Conservation (phyloP, 2,797 vertebrate genomes). For the Neosilurus hyrtlii region DNA sequence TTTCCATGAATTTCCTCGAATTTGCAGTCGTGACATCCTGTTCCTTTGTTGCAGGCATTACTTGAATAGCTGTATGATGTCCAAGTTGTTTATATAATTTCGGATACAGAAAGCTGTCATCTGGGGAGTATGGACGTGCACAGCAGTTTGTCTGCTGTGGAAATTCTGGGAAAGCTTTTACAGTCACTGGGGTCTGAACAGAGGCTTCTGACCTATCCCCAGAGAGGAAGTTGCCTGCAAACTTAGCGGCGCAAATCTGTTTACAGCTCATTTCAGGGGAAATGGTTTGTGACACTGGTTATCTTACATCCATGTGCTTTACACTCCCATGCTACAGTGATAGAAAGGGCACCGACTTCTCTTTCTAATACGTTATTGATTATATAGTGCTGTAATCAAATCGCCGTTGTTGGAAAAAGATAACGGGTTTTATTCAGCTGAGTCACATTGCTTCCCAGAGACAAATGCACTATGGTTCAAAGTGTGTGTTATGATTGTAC, state of each 20-base stretch:
- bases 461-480: neutral
- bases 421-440: slow-evolving; percentile 4
- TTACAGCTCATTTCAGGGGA: slow-evolving; percentile 36
- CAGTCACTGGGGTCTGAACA: slow-evolving; percentile 51
- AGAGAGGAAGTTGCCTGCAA: slow-evolving; percentile 65
- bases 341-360: neutral
- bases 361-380: neutral
- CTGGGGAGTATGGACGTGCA: slow-evolving; percentile 54
- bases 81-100: slow-evolving; percentile 16
- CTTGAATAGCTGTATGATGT: neutral
- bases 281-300: slow-evolving; percentile 23
- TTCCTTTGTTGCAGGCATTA: slow-evolving; percentile 6
- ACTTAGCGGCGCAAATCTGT: slow-evolving; percentile 57
- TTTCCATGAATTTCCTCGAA: neutral
- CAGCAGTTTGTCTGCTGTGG: slow-evolving; percentile 54
- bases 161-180: slow-evolving; percentile 66
- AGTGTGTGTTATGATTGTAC: neutral
- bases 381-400: neutral
- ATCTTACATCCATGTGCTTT: slow-evolving; percentile 17
- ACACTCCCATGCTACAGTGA: neutral
- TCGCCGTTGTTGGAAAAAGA: neutral
- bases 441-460: neutral
- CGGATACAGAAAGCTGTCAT: slow-evolving; percentile 37
- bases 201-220: slow-evolving; percentile 61
- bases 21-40: slow-evolving; percentile 21